Base-by-base conservation (phyloP, 2,888 invertebrate genomes). In the Axea sp. region DNA sequence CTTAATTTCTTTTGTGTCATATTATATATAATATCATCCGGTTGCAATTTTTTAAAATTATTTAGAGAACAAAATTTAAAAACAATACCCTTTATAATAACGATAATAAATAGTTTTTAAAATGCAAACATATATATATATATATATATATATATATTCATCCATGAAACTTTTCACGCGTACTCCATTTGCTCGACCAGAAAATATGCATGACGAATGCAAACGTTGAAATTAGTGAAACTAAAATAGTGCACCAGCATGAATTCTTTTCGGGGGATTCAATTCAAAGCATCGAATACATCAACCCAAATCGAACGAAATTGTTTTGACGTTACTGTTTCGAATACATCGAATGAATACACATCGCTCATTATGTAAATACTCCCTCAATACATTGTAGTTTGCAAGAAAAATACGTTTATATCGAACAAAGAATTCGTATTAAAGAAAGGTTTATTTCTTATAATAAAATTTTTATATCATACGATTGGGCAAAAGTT, bases 101-200 rank as follows among this genome's bases (percentile, higher is more conserved):
- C n/a, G n/a, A n/a, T n/a, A n/a, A n/a, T n/a, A n/a, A n/a, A n/a
- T n/a, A n/a, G n/a, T n/a, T n/a, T n/a, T n/a, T n/a, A n/a, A n/a
- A n/a, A n/a, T n/a, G n/a, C n/a, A n/a, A n/a, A n/a, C n/a, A n/a
- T n/a, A n/a, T n/a, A n/a, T n/a, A n/a, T n/a, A n/a, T n/a, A n/a
- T n/a, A n/a, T n/a, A n/a, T n/a, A n/a, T n/a, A n/a, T n/a, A 1
- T 24, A 7, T 47, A 24, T 55, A 15, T 67, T 47, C 65, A 67
- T 67, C 43, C 26, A 67, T 37, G 39, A 67, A 67, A 67, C 28
- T 53, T 65, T 65, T 45, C 65, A 55, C 55, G 55, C 55, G 55
- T 47, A 31, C 26, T 8, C 31, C 9, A 14, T 15, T 33, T 35
- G 17, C 43, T 28, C 33, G 11, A 7, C n/a, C 24, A 39, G 26